These are phyloP conservation scores for Cirrhinus molitorella DNA, from an alignment of 2,797 vertebrate genomes.

Conservation along the genomic window DNA sequence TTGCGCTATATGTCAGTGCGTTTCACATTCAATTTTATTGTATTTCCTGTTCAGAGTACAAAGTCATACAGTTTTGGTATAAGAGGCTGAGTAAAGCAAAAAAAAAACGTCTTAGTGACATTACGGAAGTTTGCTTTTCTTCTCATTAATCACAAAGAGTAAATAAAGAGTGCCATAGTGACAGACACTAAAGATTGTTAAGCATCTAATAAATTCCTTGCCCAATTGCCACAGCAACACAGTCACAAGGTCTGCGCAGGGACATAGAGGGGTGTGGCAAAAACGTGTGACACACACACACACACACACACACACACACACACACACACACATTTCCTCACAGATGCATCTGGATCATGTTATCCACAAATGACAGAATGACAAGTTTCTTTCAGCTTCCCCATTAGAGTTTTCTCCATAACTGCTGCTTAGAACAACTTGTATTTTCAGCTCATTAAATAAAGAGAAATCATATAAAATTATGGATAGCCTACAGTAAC, in stretches of 20 bases:
- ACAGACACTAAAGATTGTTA: constrained; percentile 19
- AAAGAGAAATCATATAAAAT: background rate
- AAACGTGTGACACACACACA: constrained; percentile 20
- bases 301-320: constrained; percentile 3
- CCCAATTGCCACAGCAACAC: constrained; percentile 12
- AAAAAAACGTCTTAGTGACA: background rate
- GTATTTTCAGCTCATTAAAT: background rate
- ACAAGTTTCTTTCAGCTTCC: constrained; percentile 34
- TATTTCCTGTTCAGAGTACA: background rate
- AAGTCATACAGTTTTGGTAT: too few relatives aligned
- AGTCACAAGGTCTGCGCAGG: constrained; percentile 33
- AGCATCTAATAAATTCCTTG: background rate
- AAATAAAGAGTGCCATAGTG: background rate
- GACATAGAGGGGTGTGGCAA: constrained; percentile 29
- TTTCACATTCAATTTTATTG: background rate
- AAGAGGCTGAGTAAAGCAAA: background rate
- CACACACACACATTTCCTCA: constrained; percentile 20
- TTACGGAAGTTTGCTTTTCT: background rate
- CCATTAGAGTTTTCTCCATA: background rate
- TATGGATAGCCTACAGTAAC: background rate
- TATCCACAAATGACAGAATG: constrained; percentile 31
- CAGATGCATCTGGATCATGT: constrained; percentile 26
- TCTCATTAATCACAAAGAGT: background rate
- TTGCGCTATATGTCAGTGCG: too few relatives aligned
- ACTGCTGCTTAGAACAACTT: background rate